These are phyloP conservation scores for Fregetta grallaria DNA, from an alignment of 2,113 vertebrate species.

Conservation along the genomic window DNA sequence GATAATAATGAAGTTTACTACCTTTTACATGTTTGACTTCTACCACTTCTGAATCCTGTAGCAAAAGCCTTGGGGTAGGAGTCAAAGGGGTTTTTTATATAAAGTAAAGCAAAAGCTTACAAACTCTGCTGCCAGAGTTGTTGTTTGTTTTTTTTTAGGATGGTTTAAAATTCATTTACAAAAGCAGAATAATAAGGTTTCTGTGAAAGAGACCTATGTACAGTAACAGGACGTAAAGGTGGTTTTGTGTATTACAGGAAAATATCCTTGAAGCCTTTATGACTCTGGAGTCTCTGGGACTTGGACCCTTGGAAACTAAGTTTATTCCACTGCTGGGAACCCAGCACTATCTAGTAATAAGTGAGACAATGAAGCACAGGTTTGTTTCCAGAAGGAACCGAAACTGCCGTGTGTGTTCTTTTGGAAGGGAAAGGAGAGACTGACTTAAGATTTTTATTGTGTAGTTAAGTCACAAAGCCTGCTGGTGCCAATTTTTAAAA, in stretches of 20 bases:
- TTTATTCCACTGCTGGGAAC: constrained; percentile 54
- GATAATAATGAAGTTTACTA: constrained; percentile 47
- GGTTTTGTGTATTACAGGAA: constrained; percentile 21
- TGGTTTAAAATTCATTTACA: constrained; percentile 60
- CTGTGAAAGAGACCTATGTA: constrained; percentile 55
- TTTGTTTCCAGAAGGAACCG: constrained; percentile 68
- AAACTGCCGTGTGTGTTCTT: constrained; percentile 56
- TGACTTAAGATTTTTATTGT: neutral
- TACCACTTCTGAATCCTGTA: constrained; percentile 49
- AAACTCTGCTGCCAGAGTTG: constrained; percentile 47
- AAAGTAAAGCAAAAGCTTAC: constrained; percentile 55
- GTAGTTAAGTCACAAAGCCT: constrained; percentile 40
- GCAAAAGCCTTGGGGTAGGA: constrained; percentile 48
- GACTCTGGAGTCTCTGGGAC: constrained; percentile 72
- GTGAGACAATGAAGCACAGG: constrained; percentile 47
- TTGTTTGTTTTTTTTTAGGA: neutral
- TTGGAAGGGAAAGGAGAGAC: constrained; percentile 58
- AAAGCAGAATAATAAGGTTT: constrained; percentile 50
- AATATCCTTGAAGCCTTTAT: constrained; percentile 52
- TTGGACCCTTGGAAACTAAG: constrained; percentile 74
- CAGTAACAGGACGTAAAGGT: constrained; percentile 57
- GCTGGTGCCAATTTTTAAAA: constrained; percentile 70
- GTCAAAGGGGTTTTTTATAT: constrained; percentile 6
- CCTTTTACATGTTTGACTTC: constrained; percentile 55
- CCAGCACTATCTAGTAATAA: constrained; percentile 44